Evolutionary conservation across 2,113 vertebrate species (phyloP).

Genomic region (Steatornis caripensis): DNA sequence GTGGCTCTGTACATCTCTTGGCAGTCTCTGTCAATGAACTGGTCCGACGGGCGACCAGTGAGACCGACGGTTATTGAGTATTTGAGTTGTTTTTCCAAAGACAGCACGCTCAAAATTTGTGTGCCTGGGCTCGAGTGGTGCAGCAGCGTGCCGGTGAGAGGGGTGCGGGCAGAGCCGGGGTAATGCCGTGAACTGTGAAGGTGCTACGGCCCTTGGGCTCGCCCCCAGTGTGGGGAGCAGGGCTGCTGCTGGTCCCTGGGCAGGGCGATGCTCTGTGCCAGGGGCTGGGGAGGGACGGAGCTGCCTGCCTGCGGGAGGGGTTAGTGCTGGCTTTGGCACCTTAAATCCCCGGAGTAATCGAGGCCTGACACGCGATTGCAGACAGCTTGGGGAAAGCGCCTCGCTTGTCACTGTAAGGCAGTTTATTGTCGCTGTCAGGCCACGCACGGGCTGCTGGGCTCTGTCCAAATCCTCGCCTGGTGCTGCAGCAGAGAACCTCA

Average conservation of each 20-base stretch:
- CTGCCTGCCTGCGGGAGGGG: neutral
- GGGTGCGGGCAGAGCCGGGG: neutral
- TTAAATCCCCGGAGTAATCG: fast-evolving
- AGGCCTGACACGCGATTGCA: neutral
- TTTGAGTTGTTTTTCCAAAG: neutral
- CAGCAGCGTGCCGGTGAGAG: neutral
- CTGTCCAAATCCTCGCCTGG: neutral
- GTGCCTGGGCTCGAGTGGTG: fast-evolving
- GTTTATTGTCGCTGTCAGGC: neutral
- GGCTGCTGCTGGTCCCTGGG: fast-evolving
- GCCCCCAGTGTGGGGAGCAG: too few relatives aligned
- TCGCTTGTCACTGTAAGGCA: neutral
- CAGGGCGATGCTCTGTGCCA: neutral
- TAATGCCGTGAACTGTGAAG: fast-evolving
- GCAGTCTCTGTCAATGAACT: neutral
- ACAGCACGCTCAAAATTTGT: neutral
- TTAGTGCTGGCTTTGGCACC: neutral
- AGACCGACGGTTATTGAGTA: neutral
- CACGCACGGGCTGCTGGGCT: neutral
- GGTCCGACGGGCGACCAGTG: neutral
- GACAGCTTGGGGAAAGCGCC: neutral
- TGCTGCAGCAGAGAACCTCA: neutral
- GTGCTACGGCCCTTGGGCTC: too few relatives aligned
- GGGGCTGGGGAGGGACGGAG: neutral
- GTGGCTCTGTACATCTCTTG: neutral